These are phyloP conservation scores for Echinarachnius parma DNA, from an alignment of 53 echinoderm and acorn worm species.

Conservation along the genomic window DNA sequence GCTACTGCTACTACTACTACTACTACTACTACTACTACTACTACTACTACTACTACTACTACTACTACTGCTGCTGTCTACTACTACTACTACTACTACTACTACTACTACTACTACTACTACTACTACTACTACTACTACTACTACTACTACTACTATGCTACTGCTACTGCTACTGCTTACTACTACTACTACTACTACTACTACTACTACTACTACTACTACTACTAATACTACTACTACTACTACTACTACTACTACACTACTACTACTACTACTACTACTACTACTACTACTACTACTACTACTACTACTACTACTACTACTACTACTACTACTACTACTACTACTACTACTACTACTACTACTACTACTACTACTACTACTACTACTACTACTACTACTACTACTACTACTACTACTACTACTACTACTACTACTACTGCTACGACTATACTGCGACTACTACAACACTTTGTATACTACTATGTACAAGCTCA, in stretches of 20 bases:
- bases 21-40: conserved; percentile 4
- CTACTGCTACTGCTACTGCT: conserved; percentile 18
- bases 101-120: conserved; percentile 15
- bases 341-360: conserved; percentile 22
- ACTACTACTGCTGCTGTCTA: no score
- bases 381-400: conserved; percentile 5
- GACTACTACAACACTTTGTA: not conserved
- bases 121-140: conserved; percentile 8
- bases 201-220: conserved; percentile 19
- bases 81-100: not conserved
- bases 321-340: conserved; percentile 19
- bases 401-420: conserved; percentile 7
- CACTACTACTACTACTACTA: conserved; percentile 21
- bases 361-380: conserved; percentile 19
- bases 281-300: conserved; percentile 21
- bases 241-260: conserved; percentile 21
- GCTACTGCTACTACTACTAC: not conserved
- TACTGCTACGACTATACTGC: not conserved
- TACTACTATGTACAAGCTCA: no score
- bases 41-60: not conserved
- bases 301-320: conserved; percentile 17
- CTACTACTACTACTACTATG: conserved; percentile 13
- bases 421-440: conserved; percentile 9
- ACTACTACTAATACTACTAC: conserved; percentile 19
- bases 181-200: conserved; percentile 17